phyloP scores from a whole-genome alignment of 64 coral and sea anemone species.

The Exaiptasia diaphana region DNA sequence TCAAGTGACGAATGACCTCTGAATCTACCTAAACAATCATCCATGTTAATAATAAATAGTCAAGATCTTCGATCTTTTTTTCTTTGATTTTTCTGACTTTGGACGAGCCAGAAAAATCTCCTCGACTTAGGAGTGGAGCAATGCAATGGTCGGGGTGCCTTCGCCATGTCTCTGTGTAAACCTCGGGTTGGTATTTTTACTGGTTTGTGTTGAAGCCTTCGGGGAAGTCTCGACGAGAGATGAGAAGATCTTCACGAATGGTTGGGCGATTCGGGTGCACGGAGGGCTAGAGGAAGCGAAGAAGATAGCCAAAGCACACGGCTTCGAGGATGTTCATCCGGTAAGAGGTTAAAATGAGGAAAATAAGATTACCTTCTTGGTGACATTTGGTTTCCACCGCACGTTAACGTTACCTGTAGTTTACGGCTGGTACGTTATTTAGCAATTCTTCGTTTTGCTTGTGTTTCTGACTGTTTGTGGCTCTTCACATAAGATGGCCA shows the following conservation, averaged over 20 bases:
- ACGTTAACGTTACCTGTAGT: conserved; percentile 5
- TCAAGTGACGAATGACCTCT: conserved; percentile 55
- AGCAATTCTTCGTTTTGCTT: neutral
- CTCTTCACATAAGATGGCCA: conserved; percentile 16
- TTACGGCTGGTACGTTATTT: neutral
- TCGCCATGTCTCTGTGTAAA: neutral
- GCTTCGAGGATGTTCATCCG: conserved; percentile 87
- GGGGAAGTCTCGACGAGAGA: conserved; percentile 12
- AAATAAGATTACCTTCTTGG: neutral
- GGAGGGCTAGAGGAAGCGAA: conserved; percentile 83
- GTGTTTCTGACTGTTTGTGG: conserved; percentile 14
- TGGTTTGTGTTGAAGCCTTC: conserved; percentile 30
- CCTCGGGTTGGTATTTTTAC: conserved; percentile 65
- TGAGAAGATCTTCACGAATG: conserved; percentile 88
- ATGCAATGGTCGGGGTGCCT: conserved; percentile 68
- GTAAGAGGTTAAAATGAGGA: conserved; percentile 18
- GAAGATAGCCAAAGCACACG: conserved; percentile 78
- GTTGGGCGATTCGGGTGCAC: conserved; percentile 86
- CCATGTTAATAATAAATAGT: conserved; percentile 75
- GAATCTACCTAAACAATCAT: conserved; percentile 52
- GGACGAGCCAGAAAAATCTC: conserved; percentile 45
- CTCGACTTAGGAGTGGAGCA: conserved; percentile 56
- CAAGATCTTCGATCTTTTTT: conserved; percentile 50
- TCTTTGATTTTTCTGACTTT: conserved; percentile 52
- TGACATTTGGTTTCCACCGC: neutral